phyloP scores from a whole-genome alignment of 2,113 vertebrate genomes.

The Anolis sagrei region DNA sequence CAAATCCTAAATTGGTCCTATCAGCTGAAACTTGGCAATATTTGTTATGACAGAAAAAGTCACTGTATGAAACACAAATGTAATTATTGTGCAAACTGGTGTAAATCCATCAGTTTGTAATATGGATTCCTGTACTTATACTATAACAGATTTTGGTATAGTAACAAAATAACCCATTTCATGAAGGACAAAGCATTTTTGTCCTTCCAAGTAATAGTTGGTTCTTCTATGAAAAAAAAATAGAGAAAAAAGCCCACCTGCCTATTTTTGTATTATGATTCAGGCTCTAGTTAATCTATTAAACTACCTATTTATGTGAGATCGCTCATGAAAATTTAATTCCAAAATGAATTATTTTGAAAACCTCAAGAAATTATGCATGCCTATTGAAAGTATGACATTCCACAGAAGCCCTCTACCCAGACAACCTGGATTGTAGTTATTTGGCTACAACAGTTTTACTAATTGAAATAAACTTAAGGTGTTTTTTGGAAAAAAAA shows the following conservation, averaged over 20 bases:
- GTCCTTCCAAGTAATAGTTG: background rate
- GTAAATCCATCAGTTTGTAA: constrained; percentile 4
- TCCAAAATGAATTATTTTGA: background rate
- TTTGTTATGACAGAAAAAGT: background rate
- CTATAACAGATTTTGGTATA: background rate
- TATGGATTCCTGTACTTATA: background rate
- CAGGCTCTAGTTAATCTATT: background rate
- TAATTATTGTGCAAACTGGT: background rate
- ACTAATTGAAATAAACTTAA: background rate
- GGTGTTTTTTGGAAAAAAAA: background rate
- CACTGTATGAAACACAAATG: constrained; percentile 23
- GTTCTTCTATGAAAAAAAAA: background rate
- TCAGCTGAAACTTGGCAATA: fast-evolving
- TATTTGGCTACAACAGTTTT: background rate
- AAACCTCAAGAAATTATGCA: background rate
- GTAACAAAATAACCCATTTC: background rate
- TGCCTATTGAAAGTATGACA: background rate
- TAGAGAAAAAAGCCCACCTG: background rate
- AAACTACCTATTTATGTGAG: background rate
- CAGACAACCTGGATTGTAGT: background rate
- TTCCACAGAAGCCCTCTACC: background rate
- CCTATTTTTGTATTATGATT: constrained; percentile 16
- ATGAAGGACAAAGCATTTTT: background rate
- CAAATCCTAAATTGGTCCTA: background rate
- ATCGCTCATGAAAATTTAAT: background rate